Conservation (phyloP, 2,888 invertebrate genomes). For the Galeopsomyia nigrocyanea region DNA sequence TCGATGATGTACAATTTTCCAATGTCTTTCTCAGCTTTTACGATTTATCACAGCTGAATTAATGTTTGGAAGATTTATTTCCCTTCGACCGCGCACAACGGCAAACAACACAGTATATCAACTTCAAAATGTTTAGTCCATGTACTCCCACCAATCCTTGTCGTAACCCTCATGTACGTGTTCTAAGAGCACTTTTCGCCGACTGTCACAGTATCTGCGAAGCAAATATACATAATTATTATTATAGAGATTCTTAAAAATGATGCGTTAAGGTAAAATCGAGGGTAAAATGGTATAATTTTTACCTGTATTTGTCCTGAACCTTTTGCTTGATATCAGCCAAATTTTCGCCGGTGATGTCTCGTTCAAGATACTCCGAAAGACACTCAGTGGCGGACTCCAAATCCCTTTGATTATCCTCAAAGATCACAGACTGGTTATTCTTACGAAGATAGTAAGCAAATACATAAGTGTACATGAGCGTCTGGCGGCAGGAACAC, state of each 20-base stretch:
- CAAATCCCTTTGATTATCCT: slow-evolving; percentile 98
- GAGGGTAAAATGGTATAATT: neutral
- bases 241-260: neutral
- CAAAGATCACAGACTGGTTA: slow-evolving; percentile 99
- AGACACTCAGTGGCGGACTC: slow-evolving; percentile 97
- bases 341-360: slow-evolving; percentile 97
- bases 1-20: slow-evolving; percentile 41
- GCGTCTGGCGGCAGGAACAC: slow-evolving; percentile 96
- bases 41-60: slow-evolving; percentile 67
- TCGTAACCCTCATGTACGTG: slow-evolving; percentile 99
- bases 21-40: slow-evolving; percentile 60
- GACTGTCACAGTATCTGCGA: slow-evolving; percentile 95
- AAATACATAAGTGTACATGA: slow-evolving; percentile 99
- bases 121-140: slow-evolving; percentile 75
- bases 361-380: slow-evolving; percentile 97
- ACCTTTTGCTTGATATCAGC: slow-evolving; percentile 99
- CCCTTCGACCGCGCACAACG: slow-evolving; percentile 30
- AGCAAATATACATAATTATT: neutral
- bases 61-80: slow-evolving; percentile 55
- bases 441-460: slow-evolving; percentile 98
- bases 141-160: slow-evolving; percentile 98
- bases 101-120: slow-evolving; percentile 22
- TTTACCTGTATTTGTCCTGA: slow-evolving; percentile 95
- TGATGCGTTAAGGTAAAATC: neutral
- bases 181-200: slow-evolving; percentile 94